Evolutionary conservation across 1,140 invertebrate species (phyloP), one percentile per base, ranked within the genome.

Genomic region (Drosophila sturtevanti): DNA sequence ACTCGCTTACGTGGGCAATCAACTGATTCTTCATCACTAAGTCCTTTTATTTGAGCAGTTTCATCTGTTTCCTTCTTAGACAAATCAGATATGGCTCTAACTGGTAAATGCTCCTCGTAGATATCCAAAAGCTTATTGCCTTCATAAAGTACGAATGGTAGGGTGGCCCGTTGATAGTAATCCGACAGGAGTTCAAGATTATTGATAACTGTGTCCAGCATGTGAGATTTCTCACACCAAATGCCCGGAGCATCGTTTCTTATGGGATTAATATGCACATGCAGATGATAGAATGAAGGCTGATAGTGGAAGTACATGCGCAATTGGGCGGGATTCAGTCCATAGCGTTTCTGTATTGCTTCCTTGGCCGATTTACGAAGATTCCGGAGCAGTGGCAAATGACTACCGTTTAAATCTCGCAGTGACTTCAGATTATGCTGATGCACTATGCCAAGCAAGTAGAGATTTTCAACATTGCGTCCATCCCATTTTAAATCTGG

Each of bases 401-500:
- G 97, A 16, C 93, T 93, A 0, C 76, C 92, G 61, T 94, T 95
- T 16, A 99, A 93, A 92, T 98, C 97, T 71, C 98, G 93, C 5
- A 99, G 76, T 0, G 97, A 98, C 91, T 95, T 95, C 1, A 99
- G 94, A 35, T 93, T 94, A 79, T 93, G 94, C 80, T 94, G 93
- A 77, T 95, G 94, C 1, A 96, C 93, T 65, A 99, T 95, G 2
- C 96, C 98, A 56, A 98, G 92, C 4, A 98, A 91, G 89, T 99
- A 98, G 0, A 99, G 92, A 24, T 95, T 95, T 66, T 97, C 95
- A 4, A 94, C 89, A 51, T 95, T 94, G 52, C 95, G 92, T 21
- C 96, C 95, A 92, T 98, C 96, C 98, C 98, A 99, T 92, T 99
- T 99, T 54, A 99, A 93, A 93, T 99, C 98, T 0, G 97, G 97